Base-by-base conservation (phyloP, 1,140 invertebrate genomes). In the Batillaria attramentaria region DNA sequence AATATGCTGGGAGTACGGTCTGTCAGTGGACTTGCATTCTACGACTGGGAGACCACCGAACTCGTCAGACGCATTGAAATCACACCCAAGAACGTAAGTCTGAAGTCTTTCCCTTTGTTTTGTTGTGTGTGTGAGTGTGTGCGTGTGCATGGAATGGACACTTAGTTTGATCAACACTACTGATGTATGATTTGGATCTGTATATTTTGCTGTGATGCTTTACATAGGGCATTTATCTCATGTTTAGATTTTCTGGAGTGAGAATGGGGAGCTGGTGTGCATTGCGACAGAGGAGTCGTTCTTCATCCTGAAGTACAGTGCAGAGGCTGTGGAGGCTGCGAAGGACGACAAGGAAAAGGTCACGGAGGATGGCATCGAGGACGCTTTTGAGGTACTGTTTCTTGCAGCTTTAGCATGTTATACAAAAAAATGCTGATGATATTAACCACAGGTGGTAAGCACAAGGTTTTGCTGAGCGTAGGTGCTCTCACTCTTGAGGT, bases 271-370 rank as follows among this genome's bases (percentile, higher is more conserved):
- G 81, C 91, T 99, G 31, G 95, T 99, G 24, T 97, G 97, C 85
- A 94, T 99, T 54, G 96, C 97, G 0, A 98, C 97, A 1, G 97
- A 99, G 72, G 98, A 99, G 81, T 95, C 95, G 57, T 99, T 99
- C 92, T 99, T 97, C 89, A 96, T 99, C 81, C 93, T 99, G 3
- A 95, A 95, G 82, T 99, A 97, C 90, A 95, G 96, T 85, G 46
- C 89, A 33, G 91, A 95, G 42, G 94, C 94, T 66, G 94, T 98
- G 20, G 93, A 94, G 6, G 93, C 93, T 82, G 94, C 96, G 0
- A 90, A 93, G 31, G 95, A 97, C 82, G 94, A 94, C 60, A 94
- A 95, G 78, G 93, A 95, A 82, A 93, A 93, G 18, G 90, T 96
- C 20, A 95, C 95, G 3, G 97, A 99, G 88, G 98, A 99, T 91